These are phyloP conservation scores for Drosophila neotestacea DNA, from an alignment of 2,888 invertebrate species.

Conservation along the genomic window DNA sequence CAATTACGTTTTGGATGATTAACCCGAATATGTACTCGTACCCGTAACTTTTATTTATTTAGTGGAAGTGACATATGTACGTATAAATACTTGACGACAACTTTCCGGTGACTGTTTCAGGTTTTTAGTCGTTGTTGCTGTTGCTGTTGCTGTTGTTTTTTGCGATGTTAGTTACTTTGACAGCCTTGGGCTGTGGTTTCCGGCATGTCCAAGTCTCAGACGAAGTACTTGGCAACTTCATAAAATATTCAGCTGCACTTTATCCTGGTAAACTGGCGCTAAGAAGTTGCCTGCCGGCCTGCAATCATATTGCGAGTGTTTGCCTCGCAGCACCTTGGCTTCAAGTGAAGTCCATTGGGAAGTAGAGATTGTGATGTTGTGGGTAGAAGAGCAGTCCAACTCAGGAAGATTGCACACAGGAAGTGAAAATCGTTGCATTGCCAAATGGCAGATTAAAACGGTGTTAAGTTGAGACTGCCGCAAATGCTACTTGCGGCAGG, in stretches of 20 bases:
- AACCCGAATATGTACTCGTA: conserved; percentile 20
- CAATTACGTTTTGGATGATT: conserved; percentile 16
- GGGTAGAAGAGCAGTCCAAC: background rate
- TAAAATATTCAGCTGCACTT: conserved; percentile 83
- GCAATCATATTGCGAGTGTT: conserved; percentile 70
- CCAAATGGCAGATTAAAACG: conserved; percentile 78
- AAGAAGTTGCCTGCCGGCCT: conserved; percentile 69
- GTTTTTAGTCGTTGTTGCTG: conserved; percentile 13
- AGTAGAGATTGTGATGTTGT: conserved; percentile 5
- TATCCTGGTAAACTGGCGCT: conserved; percentile 68
- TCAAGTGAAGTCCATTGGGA: conserved; percentile 34
- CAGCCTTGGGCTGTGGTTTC: conserved; percentile 52
- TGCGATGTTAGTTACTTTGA: conserved; percentile 40
- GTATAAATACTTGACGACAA: conserved; percentile 50
- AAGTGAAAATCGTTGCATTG: conserved; percentile 59
- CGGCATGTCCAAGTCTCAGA: conserved; percentile 57
- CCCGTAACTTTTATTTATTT: conserved; percentile 52
- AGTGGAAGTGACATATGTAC: conserved; percentile 45
- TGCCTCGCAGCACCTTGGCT: conserved; percentile 64
- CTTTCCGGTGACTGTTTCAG: conserved; percentile 45
- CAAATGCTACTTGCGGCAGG: conserved; percentile 50
- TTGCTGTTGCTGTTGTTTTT: conserved; percentile 8
- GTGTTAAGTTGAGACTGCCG: conserved; percentile 67
- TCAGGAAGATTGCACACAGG: conserved; percentile 26
- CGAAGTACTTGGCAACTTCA: conserved; percentile 76